phyloP scores from a whole-genome alignment of 1,140 invertebrate species.

The Bombus picipes region DNA sequence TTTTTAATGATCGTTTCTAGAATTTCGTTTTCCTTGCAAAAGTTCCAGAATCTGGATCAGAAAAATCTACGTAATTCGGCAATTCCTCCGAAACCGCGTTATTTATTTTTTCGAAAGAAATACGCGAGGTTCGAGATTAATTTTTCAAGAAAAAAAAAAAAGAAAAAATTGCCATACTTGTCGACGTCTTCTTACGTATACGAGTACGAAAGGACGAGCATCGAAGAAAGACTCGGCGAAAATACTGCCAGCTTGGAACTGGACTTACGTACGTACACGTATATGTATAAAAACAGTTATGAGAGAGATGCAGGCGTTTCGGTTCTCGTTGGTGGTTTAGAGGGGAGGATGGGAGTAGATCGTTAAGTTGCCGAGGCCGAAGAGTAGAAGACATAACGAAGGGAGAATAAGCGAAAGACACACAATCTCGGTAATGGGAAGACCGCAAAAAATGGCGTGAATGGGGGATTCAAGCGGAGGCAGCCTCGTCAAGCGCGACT shows the following conservation, averaged over 20 bases:
- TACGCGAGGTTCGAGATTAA: no score
- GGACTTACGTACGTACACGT: no score
- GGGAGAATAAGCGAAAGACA: slow-evolving; percentile 63
- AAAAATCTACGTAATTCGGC: background rate
- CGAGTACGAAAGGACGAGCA: background rate
- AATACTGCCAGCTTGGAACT: background rate
- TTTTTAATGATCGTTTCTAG: no score
- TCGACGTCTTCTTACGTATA: no score
- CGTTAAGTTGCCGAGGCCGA: slow-evolving; percentile 47
- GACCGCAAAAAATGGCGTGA: slow-evolving; percentile 64
- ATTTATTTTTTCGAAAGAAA: no score
- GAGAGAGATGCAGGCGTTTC: background rate
- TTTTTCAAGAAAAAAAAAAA: no score
- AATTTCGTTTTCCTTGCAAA: no score
- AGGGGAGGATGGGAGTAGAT: slow-evolving; percentile 3
- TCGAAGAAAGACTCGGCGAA: background rate
- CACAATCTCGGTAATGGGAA: slow-evolving; percentile 67
- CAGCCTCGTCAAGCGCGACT: slow-evolving; percentile 44
- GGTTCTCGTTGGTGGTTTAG: background rate
- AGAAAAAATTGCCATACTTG: no score
- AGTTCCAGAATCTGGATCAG: background rate
- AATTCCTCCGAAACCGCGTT: background rate
- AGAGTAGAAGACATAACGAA: slow-evolving; percentile 61
- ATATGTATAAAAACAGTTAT: background rate
- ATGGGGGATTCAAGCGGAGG: slow-evolving; percentile 27